A percentile compares a stretch with the other conserved stretches of the same genome.
These are phyloP conservation scores for Drosophila hamatofila DNA, from an alignment of 2,888 invertebrate genomes.

Conservation along the genomic window DNA sequence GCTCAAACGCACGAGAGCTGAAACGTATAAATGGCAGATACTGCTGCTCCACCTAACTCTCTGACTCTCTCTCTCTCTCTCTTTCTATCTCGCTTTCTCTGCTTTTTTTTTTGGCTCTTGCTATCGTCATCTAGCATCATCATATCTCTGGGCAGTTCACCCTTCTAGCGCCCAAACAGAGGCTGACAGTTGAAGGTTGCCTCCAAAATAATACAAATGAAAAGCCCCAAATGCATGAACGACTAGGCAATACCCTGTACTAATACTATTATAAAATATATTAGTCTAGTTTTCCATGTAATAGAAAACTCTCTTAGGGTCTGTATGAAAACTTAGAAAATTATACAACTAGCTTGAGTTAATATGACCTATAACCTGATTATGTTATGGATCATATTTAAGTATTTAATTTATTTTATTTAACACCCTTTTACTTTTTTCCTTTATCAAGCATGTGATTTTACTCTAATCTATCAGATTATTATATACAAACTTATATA, in stretches of 20 bases:
- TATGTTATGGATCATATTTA: too few relatives aligned
- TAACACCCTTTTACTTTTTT: not conserved
- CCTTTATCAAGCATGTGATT: not conserved
- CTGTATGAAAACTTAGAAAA: not conserved
- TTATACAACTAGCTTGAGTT: not conserved
- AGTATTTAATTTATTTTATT: too few relatives aligned
- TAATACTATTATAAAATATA: not conserved
- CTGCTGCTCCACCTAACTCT: constrained; percentile 26
- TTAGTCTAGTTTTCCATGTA: not conserved
- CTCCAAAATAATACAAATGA: constrained; percentile 52
- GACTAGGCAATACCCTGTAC: constrained; percentile 27
- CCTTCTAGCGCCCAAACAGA: constrained; percentile 70
- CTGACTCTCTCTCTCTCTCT: not conserved
- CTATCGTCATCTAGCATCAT: constrained; percentile 57
- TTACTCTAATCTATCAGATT: not conserved
- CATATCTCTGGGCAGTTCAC: constrained; percentile 68
- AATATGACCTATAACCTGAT: not conserved
- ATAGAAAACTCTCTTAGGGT: not conserved
- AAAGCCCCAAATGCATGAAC: not conserved
- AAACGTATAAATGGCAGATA: constrained; percentile 79
- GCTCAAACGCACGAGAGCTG: constrained; percentile 80
- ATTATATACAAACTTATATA: not conserved
- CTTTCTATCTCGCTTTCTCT: not conserved
- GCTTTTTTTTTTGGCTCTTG: constrained; percentile 5
- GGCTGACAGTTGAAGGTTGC: constrained; percentile 76